A percentile compares a stretch with the other conserved stretches of the same genome.
phyloP scores from a whole-genome alignment of 1,140 invertebrate species.

The Tetramorium simillimum region DNA sequence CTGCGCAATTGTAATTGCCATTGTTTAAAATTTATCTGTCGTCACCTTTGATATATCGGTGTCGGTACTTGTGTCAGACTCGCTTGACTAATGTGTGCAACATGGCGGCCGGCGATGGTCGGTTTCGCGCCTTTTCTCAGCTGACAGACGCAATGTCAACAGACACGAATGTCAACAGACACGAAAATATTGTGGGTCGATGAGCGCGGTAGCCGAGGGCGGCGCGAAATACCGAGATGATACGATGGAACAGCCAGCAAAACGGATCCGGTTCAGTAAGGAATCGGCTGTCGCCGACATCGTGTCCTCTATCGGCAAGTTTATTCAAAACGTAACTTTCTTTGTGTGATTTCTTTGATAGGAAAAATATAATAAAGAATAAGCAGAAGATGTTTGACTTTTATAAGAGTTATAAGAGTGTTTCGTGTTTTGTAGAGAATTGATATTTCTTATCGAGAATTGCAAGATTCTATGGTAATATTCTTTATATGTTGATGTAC shows the following conservation, averaged over 20 bases:
- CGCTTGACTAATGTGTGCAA: background rate
- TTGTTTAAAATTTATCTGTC: background rate
- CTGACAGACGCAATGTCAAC: background rate
- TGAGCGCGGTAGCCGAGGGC: background rate
- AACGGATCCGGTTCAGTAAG: constrained; percentile 49
- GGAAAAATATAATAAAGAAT: background rate
- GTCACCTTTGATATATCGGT: background rate
- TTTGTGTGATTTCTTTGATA: background rate
- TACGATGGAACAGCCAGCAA: constrained; percentile 35
- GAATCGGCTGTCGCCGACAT: constrained; percentile 59
- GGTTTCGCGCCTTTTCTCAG: constrained; percentile 5
- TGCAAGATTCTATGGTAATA: background rate
- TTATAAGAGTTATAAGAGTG: too few relatives aligned
- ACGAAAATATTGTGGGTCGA: background rate
- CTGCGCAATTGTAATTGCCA: background rate
- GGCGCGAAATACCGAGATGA: background rate
- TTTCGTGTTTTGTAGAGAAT: background rate
- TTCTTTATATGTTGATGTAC: background rate
- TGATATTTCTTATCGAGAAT: background rate
- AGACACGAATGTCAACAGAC: background rate
- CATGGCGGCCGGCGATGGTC: background rate
- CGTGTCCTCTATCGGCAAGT: constrained; percentile 64
- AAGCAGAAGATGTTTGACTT: background rate
- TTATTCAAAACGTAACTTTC: background rate
- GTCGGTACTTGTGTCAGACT: background rate